These are phyloP conservation scores for Dromococcyx pavoninus DNA, from an alignment of 2,797 vertebrate genomes.

Conservation along the genomic window DNA sequence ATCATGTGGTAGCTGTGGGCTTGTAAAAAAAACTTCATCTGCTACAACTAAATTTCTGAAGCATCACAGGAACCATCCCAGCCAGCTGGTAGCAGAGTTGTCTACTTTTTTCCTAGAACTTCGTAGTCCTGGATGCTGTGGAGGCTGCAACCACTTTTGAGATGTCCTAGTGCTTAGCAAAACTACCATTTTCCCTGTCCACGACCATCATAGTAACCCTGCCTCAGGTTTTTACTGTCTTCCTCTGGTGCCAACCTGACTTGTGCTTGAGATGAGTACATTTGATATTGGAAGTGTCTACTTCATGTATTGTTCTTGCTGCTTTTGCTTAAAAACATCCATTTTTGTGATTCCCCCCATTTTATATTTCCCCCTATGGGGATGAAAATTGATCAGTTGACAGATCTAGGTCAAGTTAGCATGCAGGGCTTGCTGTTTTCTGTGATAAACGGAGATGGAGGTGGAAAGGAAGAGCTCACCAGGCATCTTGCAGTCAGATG, in stretches of 20 bases:
- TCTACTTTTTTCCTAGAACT: not conserved
- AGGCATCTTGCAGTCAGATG: not conserved
- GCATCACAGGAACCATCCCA: accelerated
- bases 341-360: not conserved
- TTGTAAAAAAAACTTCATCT: not conserved
- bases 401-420: constrained; percentile 69
- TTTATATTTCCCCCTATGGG: constrained; percentile 26
- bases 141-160: not conserved
- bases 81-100: not conserved
- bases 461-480: not conserved
- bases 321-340: not conserved
- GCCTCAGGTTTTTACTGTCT: accelerated
- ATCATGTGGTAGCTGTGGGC: not conserved
- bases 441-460: not conserved
- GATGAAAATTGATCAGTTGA: constrained; percentile 66
- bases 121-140: not conserved
- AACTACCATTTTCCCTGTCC: not conserved
- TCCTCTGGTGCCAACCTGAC: not conserved
- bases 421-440: not conserved
- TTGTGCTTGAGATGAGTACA: accelerated
- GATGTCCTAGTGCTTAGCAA: not conserved
- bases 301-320: not conserved
- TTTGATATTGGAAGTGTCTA: not conserved
- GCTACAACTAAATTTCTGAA: not conserved
- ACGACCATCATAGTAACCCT: not conserved